phyloP scores from a whole-genome alignment of 2,888 invertebrate species.

The Lasioglossum calceatum region DNA sequence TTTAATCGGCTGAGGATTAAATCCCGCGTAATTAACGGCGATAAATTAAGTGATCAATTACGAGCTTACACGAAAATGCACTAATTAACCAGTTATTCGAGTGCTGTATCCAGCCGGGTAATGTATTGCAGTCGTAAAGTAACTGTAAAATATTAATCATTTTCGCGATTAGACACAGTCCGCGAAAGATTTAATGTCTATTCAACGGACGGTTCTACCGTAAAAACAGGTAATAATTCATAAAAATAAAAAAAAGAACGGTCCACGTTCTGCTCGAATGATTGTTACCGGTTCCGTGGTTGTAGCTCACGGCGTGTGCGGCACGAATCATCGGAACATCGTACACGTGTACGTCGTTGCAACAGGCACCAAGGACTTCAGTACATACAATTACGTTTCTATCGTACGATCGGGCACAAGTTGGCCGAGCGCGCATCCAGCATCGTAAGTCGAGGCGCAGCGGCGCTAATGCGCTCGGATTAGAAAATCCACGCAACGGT shows the following conservation, averaged over 20 bases:
- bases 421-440: not conserved
- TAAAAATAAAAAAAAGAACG: not conserved
- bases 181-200: not conserved
- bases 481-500: conserved; percentile 11
- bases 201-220: not conserved
- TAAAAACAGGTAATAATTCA: not conserved
- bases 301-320: not conserved
- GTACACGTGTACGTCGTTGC: not conserved
- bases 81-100: not conserved
- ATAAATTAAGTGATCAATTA: not conserved
- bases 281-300: not conserved
- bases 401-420: conserved; percentile 7
- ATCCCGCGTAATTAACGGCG: not conserved
- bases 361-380: not conserved
- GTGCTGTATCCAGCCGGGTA: not conserved
- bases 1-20: not conserved
- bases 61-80: not conserved
- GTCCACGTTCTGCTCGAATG: not conserved
- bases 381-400: not conserved
- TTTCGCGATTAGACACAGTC: not conserved
- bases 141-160: conserved; percentile 1
- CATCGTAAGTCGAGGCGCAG: conserved; percentile 5
- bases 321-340: conserved; percentile 4
- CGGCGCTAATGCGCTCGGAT: conserved; percentile 12
- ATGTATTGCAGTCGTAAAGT: not conserved